Base-by-base conservation (phyloP, 2,113 vertebrate genomes). In the Dipodomys spectabilis region DNA sequence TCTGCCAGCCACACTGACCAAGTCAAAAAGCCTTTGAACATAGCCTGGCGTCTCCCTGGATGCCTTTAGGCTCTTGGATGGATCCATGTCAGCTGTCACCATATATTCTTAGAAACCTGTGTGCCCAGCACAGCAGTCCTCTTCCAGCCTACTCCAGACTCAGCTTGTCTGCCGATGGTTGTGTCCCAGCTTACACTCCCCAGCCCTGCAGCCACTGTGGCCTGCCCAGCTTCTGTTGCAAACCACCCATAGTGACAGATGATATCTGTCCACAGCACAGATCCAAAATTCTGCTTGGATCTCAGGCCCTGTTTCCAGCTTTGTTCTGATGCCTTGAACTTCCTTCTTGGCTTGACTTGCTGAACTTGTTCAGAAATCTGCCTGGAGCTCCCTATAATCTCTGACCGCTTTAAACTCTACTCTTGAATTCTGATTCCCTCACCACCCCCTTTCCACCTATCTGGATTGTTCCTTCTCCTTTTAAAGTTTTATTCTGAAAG, bases 401-500 rank as follows among this genome's bases (percentile, higher is more conserved):
- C 22, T 44, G 57, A 49, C n/a, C 71, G 79, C 68, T 87, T 73
- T 32, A 87, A 81, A 77, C 9, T 18, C 69, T 72, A 32, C 35
- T 69, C 45, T 92, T 1, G 15, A 44, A 69, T 90, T 10, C 71
- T 65, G 53, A 74, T 65, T 85, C 73, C 57, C 60, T n/a, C 6
- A 13, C 45, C 6, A 13, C 45, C 44, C n/a, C 44, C 68, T 81
- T 86, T 91, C 32, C 86, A 81, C 64, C n/a, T 7, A 93, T 53
- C 28, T 30, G 81, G 74, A 53, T 62, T 77, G 11, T 85, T 77
- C 18, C 27, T 30, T 84, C 32, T 75, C 62, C 65, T 68, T 62
- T 72, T 23, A 93, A 72, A 22, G 30, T 86, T 86, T 91, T 93
- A 65, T 93, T 92, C 80, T 71, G 67, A 82, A 82, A 75, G 22